Evolutionary conservation across 1,140 invertebrate genomes (phyloP).

Genomic region (Daktulosphaira vitifoliae): DNA sequence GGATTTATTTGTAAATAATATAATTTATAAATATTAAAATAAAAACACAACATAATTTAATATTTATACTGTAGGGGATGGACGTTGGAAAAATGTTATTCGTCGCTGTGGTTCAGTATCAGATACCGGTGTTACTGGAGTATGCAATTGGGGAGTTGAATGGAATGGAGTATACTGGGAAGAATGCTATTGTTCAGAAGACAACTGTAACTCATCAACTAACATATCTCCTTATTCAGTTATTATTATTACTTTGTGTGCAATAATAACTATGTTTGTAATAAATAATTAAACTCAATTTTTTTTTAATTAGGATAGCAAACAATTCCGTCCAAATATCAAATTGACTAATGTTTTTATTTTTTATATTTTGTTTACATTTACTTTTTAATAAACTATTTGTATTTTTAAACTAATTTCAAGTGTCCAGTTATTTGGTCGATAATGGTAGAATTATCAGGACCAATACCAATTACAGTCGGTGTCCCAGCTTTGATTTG

Average conservation of each 20-base stretch:
- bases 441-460: conserved; percentile 45
- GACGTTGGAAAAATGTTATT: conserved; percentile 84
- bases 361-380: too few relatives aligned
- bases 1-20: conserved; percentile 73
- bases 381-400: too few relatives aligned
- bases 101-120: conserved; percentile 80
- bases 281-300: conserved; percentile 9
- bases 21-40: not conserved
- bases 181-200: conserved; percentile 83
- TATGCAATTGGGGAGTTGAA: conserved; percentile 89
- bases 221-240: conserved; percentile 12
- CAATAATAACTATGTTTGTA: conserved; percentile 16
- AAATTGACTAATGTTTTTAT: too few relatives aligned
- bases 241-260: conserved; percentile 7
- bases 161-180: conserved; percentile 91
- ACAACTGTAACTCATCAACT: conserved; percentile 63
- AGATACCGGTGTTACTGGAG: conserved; percentile 79
- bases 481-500: conserved; percentile 75
- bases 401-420: conserved; percentile 58
- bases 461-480: conserved; percentile 64
- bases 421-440: conserved; percentile 80
- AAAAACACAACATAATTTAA: not conserved
- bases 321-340: conserved; percentile 21
- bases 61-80: conserved; percentile 63
- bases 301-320: not conserved